These are phyloP conservation scores for Chelonus insularis DNA, from an alignment of 1,140 invertebrate genomes.

Conservation along the genomic window DNA sequence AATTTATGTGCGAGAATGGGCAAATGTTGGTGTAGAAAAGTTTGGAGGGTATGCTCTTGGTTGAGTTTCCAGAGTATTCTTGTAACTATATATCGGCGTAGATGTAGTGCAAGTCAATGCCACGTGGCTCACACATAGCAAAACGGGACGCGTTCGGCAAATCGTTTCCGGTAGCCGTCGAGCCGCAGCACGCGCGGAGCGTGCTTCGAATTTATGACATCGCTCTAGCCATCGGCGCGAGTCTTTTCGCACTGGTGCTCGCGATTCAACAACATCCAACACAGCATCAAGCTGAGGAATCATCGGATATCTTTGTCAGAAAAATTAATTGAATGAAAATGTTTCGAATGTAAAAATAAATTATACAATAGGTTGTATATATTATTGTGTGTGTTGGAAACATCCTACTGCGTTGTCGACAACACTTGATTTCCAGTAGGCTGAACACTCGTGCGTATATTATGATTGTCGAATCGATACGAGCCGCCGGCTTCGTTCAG, in stretches of 20 bases:
- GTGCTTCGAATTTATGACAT: slow-evolving; percentile 29
- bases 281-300: too few species aligned
- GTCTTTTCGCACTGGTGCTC: slow-evolving; percentile 14
- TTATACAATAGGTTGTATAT: too few species aligned
- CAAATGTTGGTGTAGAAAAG: neutral
- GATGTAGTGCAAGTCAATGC: neutral
- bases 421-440: slow-evolving; percentile 47
- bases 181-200: slow-evolving; percentile 35
- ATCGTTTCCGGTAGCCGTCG: slow-evolving; percentile 29
- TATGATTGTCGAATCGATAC: slow-evolving; percentile 50
- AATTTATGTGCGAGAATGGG: neutral
- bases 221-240: slow-evolving; percentile 13
- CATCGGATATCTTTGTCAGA: too few species aligned
- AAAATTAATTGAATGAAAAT: too few species aligned
- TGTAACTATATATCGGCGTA: too few species aligned
- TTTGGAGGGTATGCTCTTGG: too few species aligned
- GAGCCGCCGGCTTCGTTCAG: slow-evolving; percentile 41
- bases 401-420: slow-evolving; percentile 38
- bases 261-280: neutral
- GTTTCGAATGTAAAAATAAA: too few species aligned
- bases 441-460: slow-evolving; percentile 50
- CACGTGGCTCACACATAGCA: slow-evolving; percentile 17
- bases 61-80: too few species aligned
- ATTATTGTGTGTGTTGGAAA: neutral
- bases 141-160: slow-evolving; percentile 26